Evolutionary conservation across 1,140 invertebrate species (phyloP).

Genomic region (Manduca sexta): DNA sequence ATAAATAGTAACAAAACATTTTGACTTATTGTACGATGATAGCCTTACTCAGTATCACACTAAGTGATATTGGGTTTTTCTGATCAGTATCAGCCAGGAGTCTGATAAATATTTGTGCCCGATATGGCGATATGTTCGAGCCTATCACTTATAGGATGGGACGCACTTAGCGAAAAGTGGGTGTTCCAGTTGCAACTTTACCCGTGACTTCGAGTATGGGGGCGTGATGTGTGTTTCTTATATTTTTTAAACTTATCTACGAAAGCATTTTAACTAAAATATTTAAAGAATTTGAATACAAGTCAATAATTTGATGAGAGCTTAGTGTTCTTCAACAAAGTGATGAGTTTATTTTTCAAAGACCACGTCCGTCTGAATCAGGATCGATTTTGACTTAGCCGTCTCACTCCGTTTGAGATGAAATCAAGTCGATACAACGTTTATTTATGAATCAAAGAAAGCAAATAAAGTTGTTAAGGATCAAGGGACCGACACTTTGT

Average conservation of each 20-base stretch:
- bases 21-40: too few relatives aligned
- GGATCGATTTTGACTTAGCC: constrained; percentile 15
- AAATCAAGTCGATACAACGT: constrained; percentile 23
- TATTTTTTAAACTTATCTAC: neutral
- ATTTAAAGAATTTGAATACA: constrained; percentile 30
- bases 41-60: too few relatives aligned
- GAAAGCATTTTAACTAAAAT: constrained; percentile 8
- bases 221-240: too few relatives aligned
- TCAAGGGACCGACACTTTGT: constrained; percentile 14
- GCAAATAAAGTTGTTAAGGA: constrained; percentile 19
- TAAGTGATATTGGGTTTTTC: too few relatives aligned
- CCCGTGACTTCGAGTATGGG: too few relatives aligned
- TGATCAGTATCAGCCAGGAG: too few relatives aligned
- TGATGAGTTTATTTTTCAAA: constrained; percentile 40
- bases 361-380: constrained; percentile 9
- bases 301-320: constrained; percentile 35
- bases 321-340: constrained; percentile 30
- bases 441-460: constrained; percentile 13
- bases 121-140: too few relatives aligned
- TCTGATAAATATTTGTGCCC: too few relatives aligned
- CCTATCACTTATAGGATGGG: too few relatives aligned
- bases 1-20: too few relatives aligned
- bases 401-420: constrained; percentile 30
- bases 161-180: too few relatives aligned
- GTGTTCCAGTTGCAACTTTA: too few relatives aligned